Evolutionary conservation across 2,888 invertebrate species (phyloP), one percentile per base, ranked within the genome.

Genomic region (Coecobrya sp.): DNA sequence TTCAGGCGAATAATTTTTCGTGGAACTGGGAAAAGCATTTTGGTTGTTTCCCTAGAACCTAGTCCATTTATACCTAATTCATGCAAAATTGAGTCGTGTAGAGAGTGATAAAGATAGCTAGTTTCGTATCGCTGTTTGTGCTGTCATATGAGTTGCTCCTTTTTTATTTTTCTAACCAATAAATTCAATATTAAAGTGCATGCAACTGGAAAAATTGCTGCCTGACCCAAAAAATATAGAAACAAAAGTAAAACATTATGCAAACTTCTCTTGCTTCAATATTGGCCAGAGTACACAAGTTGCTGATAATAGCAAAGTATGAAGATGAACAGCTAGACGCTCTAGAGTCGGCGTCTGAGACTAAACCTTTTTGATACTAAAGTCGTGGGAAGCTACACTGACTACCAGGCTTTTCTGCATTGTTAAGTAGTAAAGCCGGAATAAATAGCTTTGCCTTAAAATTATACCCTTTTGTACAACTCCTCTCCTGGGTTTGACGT

Each of bases 401-500:
- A 16, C 27, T 70, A 16, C 13, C 16, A 36, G 36, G n/a, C 30
- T 70, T 70, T 42, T 8, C 36, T 70, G 70, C 36, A 13, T 55
- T 55, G 30, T 30, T 65, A 27, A 55, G 62, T 65, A 65, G 36
- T 65, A 19, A 84, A 82, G 19, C 13, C 27, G 11, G 55, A 79
- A 79, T 49, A 79, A 79, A 79, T 25, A 79, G 79, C 52, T n/a
- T 49, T 27, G 79, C 16, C 55, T 55, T 52, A 30, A 79, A 79
- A 27, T 76, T 76, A 52, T 79, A 8, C 52, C 42, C 19, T 45
- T 45, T 73, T 73, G 42, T 45, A 22, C 55, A 49, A 79, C 79
- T 79, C n/a, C 52, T 79, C 52, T 52, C 79, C 30, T 5, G 79
- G 49, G 52, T 73, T 65, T 27, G 25, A 65, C 65, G 27, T 65